Base-by-base conservation (phyloP, 1,140 invertebrate genomes). In the Venturia canescens region DNA sequence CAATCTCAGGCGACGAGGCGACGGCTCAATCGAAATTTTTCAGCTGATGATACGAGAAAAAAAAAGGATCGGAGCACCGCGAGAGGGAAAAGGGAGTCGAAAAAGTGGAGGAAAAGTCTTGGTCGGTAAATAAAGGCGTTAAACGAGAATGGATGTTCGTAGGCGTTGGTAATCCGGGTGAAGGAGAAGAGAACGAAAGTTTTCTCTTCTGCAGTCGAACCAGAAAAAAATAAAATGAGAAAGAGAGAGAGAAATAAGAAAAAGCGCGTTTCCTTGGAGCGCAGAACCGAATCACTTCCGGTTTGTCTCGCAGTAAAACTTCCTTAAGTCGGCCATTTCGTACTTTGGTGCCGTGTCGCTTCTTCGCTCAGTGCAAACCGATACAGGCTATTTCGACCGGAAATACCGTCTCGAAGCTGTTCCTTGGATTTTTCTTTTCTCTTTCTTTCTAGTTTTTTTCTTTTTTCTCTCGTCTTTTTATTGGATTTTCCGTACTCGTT, bases 131-230 rank as follows among this genome's bases (percentile, higher is more conserved):
- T 90, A 90, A 88, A 90, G 86, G 88, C 89, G 88, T 88, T 90
- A 88, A 90, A 89, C 89, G 88, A 90, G 88, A 90, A 90, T 90
- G 84, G 87, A 90, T 90, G 89, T 88, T 87, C 86, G 86, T 87
- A 85, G 84, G 85, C 83, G 86, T 85, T 83, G 83, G 86, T 88
- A 89, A 89, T 88, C 88, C 84, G 82, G 82, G 82, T 50, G 71
- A 79, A 83, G 81, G 74, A 80, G 60, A 53, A 78, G 72, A 70
- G 31, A 81, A 82, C 80, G 78, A 80, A 80, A 87, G 48, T 57
- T 75, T 60, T 50, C 26, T 75, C 18, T 60, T 50, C 48, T 57
- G 26, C 63, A 66, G 63, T 66, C 63, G 63, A 66, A 66, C 63
- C 23, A 71, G 31, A 60, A 23, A 82, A 57, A 79, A 77, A 76